Percentiles rank a stretch among this genome's conserved stretches.
Evolutionary conservation across 2,113 vertebrate genomes (phyloP).

Genomic region (Euleptes europaea): DNA sequence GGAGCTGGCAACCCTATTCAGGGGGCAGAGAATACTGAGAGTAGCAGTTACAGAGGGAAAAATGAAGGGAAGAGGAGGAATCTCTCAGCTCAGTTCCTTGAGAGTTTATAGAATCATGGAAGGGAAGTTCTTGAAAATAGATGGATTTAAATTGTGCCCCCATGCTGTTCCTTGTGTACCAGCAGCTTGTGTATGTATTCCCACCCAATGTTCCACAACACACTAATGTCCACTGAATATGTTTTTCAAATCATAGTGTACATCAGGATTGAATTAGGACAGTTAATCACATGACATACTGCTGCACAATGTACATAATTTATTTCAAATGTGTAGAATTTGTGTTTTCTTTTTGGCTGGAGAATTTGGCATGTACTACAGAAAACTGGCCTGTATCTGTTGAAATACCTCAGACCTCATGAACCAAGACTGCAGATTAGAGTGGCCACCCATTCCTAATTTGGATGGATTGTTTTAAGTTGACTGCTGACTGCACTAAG

Average conservation of each 20-base stretch:
- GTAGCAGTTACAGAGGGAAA: too few species aligned
- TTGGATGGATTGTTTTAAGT: neutral
- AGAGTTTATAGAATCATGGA: too few species aligned
- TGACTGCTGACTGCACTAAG: neutral
- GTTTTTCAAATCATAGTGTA: conserved; percentile 7
- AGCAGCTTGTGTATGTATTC: neutral
- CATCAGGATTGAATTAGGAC: conserved; percentile 31
- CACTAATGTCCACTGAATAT: neutral
- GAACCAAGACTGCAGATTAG: neutral
- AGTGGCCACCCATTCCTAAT: neutral
- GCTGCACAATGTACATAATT: conserved; percentile 11
- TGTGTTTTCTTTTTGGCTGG: conserved; percentile 30
- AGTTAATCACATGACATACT: conserved; percentile 30
- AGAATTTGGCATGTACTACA: conserved; percentile 12
- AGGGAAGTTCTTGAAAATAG: too few species aligned
- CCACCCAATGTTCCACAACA: neutral
- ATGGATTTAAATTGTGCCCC: too few species aligned
- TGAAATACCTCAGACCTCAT: conserved; percentile 13
- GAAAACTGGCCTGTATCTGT: conserved; percentile 6
- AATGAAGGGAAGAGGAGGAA: too few species aligned
- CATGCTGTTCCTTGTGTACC: neutral
- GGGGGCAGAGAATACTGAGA: too few species aligned
- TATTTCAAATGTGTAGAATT: conserved; percentile 24
- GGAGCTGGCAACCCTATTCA: too few species aligned
- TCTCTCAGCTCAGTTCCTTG: too few species aligned